Evolutionary conservation across 2,888 invertebrate species (phyloP).

Genomic region (Cantharis flavilabris): DNA sequence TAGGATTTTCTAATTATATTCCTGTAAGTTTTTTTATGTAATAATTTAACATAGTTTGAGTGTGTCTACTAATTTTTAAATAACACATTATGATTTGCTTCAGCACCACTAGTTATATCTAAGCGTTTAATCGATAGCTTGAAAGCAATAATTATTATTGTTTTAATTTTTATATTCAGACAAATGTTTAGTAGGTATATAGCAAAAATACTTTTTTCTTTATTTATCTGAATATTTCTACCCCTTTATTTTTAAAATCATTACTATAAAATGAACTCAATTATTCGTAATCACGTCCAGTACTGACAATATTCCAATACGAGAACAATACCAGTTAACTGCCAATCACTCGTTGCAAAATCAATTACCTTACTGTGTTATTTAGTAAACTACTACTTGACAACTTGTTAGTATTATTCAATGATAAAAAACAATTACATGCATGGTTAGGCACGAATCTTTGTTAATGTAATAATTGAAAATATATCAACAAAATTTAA

Average conservation of each 20-base stretch:
- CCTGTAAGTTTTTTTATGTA: too few species aligned
- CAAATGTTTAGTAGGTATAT: too few species aligned
- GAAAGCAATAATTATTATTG: too few species aligned
- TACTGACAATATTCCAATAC: conserved; percentile 17
- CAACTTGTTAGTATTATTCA: conserved; percentile 26
- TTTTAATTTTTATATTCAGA: too few species aligned
- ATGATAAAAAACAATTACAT: conserved; percentile 11
- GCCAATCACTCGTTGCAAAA: conserved; percentile 24
- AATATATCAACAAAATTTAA: conserved; percentile 11
- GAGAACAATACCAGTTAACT: conserved; percentile 27
- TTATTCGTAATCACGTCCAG: conserved; percentile 23
- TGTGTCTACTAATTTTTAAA: too few species aligned
- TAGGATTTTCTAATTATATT: too few species aligned
- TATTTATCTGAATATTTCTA: too few species aligned
- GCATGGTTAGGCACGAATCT: not conserved
- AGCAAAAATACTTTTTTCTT: too few species aligned
- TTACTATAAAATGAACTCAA: conserved; percentile 25
- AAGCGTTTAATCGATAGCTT: too few species aligned
- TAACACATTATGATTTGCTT: too few species aligned
- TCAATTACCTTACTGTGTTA: conserved; percentile 25
- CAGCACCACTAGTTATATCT: too few species aligned
- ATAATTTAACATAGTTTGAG: too few species aligned
- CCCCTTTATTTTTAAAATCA: conserved; percentile 5
- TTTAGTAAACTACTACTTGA: conserved; percentile 24
- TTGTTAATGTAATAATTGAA: not conserved